A percentile compares a stretch with the other conserved stretches of the same genome.
Evolutionary conservation across 2,888 invertebrate species (phyloP).

Genomic region (Agelastica alni): DNA sequence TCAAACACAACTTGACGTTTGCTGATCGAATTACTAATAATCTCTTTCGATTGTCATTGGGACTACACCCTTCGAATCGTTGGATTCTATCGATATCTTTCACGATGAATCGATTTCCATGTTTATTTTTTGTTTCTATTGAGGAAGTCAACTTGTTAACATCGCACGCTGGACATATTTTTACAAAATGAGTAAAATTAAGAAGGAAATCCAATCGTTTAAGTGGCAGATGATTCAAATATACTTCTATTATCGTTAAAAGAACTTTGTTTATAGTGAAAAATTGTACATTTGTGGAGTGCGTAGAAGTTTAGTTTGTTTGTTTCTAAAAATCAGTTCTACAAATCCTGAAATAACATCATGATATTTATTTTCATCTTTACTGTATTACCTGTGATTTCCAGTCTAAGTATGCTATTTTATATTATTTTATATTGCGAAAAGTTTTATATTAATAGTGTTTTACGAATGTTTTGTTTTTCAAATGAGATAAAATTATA

Average conservation of each 20-base stretch:
- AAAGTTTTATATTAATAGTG: constrained; percentile 4
- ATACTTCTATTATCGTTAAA: constrained; percentile 10
- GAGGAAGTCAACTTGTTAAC: constrained; percentile 18
- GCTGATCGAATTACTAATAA: too few relatives aligned
- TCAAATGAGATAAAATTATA: constrained; percentile 10
- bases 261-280: constrained; percentile 1
- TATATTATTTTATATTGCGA: neutral
- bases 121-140: constrained; percentile 4
- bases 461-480: constrained; percentile 3
- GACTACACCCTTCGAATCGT: neutral
- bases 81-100: neutral
- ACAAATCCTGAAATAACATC: constrained; percentile 13
- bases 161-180: constrained; percentile 2
- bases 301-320: constrained; percentile 9
- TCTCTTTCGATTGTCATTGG: neutral
- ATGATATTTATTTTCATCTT: constrained; percentile 23
- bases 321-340: constrained; percentile 13
- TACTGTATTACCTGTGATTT: constrained; percentile 12
- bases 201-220: constrained; percentile 10
- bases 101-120: neutral
- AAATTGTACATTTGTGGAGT: constrained; percentile 11
- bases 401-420: constrained; percentile 16
- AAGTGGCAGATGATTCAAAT: constrained; percentile 7
- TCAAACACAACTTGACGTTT: too few relatives aligned
- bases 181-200: constrained; percentile 11